These are phyloP conservation scores for Cantharis rustica DNA, from an alignment of 2,888 invertebrate species.

Conservation along the genomic window DNA sequence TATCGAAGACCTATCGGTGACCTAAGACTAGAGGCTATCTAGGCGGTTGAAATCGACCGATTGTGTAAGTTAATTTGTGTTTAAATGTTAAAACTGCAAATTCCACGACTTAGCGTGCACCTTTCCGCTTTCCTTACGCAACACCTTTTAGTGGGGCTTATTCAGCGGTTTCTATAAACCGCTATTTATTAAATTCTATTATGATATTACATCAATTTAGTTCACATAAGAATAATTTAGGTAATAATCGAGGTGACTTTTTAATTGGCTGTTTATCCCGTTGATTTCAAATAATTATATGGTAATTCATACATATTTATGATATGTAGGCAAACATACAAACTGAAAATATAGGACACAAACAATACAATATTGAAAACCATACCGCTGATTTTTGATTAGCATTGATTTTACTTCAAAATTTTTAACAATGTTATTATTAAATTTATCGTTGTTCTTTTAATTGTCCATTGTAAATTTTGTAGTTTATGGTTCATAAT, in stretches of 20 bases:
- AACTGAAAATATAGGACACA: not conserved
- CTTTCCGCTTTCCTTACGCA: conserved; percentile 25
- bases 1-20: conserved; percentile 9
- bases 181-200: not conserved
- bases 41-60: conserved; percentile 22
- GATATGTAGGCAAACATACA: not conserved
- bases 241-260: not conserved
- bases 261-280: not conserved
- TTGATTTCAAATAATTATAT: not conserved
- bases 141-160: conserved; percentile 24
- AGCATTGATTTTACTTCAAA: not conserved
- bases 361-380: not conserved
- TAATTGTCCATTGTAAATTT: not conserved
- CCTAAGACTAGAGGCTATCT: conserved; percentile 29
- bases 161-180: not conserved
- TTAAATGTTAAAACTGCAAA: conserved; percentile 31
- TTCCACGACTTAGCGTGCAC: conserved; percentile 22
- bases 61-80: conserved; percentile 30
- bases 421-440: not conserved
- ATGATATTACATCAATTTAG: not conserved
- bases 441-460: not conserved
- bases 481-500: not conserved
- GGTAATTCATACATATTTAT: not conserved
- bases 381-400: not conserved
- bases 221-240: not conserved